Evolutionary conservation across 2,888 invertebrate genomes (phyloP).

Genomic region (Orthosia incerta): DNA sequence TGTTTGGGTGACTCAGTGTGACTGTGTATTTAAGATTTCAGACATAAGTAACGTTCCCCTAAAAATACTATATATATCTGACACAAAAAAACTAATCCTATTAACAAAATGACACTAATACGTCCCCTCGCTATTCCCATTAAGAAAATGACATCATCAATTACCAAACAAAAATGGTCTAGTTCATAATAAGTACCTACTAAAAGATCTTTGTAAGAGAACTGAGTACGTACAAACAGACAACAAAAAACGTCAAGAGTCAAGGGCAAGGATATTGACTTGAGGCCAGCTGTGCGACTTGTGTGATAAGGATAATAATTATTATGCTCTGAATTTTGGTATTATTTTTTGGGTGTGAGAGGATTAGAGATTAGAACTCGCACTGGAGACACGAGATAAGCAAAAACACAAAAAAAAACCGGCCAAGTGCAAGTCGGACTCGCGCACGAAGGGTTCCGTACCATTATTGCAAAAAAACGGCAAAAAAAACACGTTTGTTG

Average conservation of each 20-base stretch:
- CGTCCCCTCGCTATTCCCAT: conserved; percentile 31
- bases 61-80: conserved; percentile 9
- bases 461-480: too few species aligned
- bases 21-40: background rate
- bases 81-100: background rate
- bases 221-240: conserved; percentile 31
- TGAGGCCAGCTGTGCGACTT: conserved; percentile 49
- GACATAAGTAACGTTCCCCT: background rate
- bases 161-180: conserved; percentile 52
- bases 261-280: conserved; percentile 59
- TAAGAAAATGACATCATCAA: conserved; percentile 60
- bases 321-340: conserved; percentile 14
- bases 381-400: too few species aligned
- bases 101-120: background rate
- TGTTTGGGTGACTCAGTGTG: background rate
- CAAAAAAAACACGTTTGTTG: too few species aligned
- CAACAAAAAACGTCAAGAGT: conserved; percentile 50
- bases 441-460: too few species aligned
- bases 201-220: conserved; percentile 40
- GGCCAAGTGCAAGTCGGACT: too few species aligned
- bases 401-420: too few species aligned
- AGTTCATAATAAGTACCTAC: conserved; percentile 54
- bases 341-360: conserved; percentile 14
- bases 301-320: conserved; percentile 42
- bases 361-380: conserved; percentile 1